These are phyloP conservation scores for Agrotis clavis DNA, from an alignment of 2,888 invertebrate genomes.

Conservation along the genomic window DNA sequence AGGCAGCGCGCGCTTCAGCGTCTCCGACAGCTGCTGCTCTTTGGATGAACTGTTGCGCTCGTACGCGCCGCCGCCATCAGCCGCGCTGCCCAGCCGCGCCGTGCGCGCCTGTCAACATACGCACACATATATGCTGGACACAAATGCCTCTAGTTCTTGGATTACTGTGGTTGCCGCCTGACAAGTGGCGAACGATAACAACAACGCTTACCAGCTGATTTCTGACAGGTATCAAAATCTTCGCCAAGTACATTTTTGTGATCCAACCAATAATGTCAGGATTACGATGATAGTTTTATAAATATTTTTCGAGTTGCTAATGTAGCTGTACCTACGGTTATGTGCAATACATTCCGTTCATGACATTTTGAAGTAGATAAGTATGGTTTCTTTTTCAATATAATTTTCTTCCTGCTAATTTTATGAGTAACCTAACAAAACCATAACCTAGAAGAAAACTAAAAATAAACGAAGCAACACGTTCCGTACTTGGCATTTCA, in stretches of 20 bases:
- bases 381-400: not conserved
- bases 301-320: not conserved
- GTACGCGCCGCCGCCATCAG: constrained; percentile 70
- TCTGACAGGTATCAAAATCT: constrained; percentile 79
- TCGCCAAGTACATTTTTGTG: constrained; percentile 79
- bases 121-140: not conserved
- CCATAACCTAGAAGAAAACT: constrained; percentile 40
- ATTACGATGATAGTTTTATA: not conserved
- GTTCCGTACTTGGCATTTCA: constrained; percentile 26
- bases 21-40: constrained; percentile 82
- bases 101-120: constrained; percentile 64
- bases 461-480: constrained; percentile 45
- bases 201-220: constrained; percentile 77
- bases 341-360: not conserved
- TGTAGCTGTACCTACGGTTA: too few relatives aligned
- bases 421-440: constrained; percentile 16
- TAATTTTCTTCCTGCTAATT: constrained; percentile 28
- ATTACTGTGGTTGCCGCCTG: not conserved
- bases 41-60: constrained; percentile 81
- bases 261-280: not conserved
- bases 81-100: constrained; percentile 60
- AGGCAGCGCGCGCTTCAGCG: constrained; percentile 89
- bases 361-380: not conserved
- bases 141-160: not conserved
- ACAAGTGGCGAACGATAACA: not conserved